Base-by-base conservation (phyloP, 2,113 vertebrate genomes). In the Scolopax mira region DNA sequence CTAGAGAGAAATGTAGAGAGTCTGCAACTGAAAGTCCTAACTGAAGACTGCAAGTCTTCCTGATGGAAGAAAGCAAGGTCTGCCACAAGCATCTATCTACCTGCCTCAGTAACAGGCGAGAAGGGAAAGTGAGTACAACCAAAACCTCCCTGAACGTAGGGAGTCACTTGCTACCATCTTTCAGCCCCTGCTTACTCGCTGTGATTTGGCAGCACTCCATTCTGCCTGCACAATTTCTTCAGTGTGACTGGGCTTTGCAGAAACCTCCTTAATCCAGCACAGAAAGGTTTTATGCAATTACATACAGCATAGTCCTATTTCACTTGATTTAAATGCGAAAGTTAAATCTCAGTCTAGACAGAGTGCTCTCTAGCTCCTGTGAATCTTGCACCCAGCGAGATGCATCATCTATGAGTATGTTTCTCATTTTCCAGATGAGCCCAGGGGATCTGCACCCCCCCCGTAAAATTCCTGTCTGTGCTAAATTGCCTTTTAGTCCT, bases 361-460 rank as follows among this genome's bases (percentile, higher is more conserved):
- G 41, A 83, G 31, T 18, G 67, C 80, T 95, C 71, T 52, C 44
- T 75, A 89, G 89, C 85, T 73, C 65, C 85, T 52, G 46, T 23
- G 55, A 64, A 84, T 93, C 80, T 94, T 80, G 92, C 69, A 92
- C 90, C 85, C 54, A 2, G 79, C 1, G 28, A 82, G 92, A 92
- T 64, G 67, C 41, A 87, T 96, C 91, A 69, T 90, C 90, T 85
- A 30, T 23, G 72, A 93, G 71, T 61, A 48, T 79, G 81, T 88
- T 97, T 97, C 90, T 96, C 66, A 95, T 97, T 98, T 97, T 94
- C 95, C 96, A 98, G 94, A 96, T 4, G 0, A 96, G 62, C 89
- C 95, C 94, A 71, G 60, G 96, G 92, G 93, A 96, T 88, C 94
- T 82, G 44, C 65, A 61, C 41, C 41, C 69, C 54, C 81, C 70